Conservation (phyloP, 2,113 vertebrate genomes). For the Poeciliopsis occidentalis region DNA sequence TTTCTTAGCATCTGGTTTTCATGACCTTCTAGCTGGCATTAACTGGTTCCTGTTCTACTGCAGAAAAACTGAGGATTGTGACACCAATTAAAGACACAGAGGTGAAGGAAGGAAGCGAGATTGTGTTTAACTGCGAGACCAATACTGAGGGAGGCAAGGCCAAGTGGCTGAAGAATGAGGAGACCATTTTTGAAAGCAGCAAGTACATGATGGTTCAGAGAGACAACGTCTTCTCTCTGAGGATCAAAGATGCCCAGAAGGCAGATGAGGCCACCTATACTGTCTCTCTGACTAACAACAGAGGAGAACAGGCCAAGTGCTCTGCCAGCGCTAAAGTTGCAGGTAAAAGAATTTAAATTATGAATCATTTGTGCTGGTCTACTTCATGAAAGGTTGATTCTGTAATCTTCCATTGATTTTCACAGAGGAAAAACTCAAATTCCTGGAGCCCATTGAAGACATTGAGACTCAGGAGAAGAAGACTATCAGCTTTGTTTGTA, state of each 20-base stretch:
- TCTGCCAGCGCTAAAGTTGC: constrained; percentile 84
- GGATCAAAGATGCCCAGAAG: constrained; percentile 87
- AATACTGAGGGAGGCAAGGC: constrained; percentile 95
- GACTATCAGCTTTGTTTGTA: constrained; percentile 91
- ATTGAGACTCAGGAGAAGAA: constrained; percentile 97
- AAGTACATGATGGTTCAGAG: constrained; percentile 93
- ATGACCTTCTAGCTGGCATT: background rate
- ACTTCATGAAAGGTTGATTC: background rate
- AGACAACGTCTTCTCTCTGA: constrained; percentile 91
- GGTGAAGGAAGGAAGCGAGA: constrained; percentile 90
- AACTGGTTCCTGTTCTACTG: constrained; percentile 29
- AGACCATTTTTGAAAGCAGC: constrained; percentile 93
- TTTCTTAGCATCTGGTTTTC: too few species aligned
- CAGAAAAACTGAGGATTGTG: constrained; percentile 95
- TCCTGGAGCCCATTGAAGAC: constrained; percentile 91
- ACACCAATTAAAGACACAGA: constrained; percentile 90
- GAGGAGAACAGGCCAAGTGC: constrained; percentile 89
- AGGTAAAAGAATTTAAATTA: constrained; percentile 75
- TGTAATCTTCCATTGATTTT: background rate
- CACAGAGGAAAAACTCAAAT: constrained; percentile 92
- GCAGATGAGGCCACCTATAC: constrained; percentile 87
- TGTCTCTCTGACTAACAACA: constrained; percentile 87
- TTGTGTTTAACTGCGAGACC: constrained; percentile 94
- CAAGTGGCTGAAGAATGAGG: constrained; percentile 94
- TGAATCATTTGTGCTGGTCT: too few species aligned